Evolutionary conservation across 2,113 vertebrate genomes (phyloP).

Genomic region (Mesoclemmys tuberculata): DNA sequence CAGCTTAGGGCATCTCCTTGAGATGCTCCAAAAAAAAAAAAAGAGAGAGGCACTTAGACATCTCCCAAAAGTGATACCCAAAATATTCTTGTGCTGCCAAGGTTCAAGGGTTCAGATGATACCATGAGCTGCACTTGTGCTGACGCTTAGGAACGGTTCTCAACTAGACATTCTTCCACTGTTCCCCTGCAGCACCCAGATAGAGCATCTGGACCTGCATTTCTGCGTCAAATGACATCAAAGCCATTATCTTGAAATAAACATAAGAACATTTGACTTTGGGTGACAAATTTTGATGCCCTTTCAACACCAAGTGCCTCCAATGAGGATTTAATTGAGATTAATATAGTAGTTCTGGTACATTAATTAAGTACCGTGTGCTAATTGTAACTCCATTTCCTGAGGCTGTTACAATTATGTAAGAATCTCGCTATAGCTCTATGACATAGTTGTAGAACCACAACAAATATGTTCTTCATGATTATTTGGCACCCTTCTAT

Average conservation of each 20-base stretch:
- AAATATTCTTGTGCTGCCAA: not conserved
- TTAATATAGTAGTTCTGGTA: constrained; percentile 50
- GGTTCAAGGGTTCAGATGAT: constrained; percentile 52
- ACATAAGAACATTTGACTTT: constrained; percentile 28
- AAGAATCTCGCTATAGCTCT: constrained; percentile 1
- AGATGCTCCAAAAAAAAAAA: not conserved
- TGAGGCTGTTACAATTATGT: constrained; percentile 48
- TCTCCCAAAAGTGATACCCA: constrained; percentile 41
- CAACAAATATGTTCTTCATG: constrained; percentile 60
- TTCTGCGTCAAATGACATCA: constrained; percentile 48
- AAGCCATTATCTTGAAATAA: not conserved
- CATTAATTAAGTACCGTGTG: constrained; percentile 45
- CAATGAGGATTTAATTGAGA: constrained; percentile 56
- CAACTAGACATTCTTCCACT: constrained; percentile 49
- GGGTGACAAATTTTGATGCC: constrained; percentile 35
- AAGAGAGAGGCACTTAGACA: too few relatives aligned
- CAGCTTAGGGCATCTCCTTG: constrained; percentile 27
- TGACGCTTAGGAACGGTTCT: constrained; percentile 13
- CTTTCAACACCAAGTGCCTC: constrained; percentile 52
- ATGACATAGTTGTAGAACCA: not conserved
- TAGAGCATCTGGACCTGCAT: constrained; percentile 37
- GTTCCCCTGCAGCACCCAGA: constrained; percentile 31
- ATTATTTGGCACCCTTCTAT: constrained; percentile 47
- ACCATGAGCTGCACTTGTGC: constrained; percentile 28
- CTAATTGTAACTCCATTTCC: constrained; percentile 68